phyloP scores from a whole-genome alignment of 2,888 invertebrate species.

The Sepioteuthis lessoniana region DNA sequence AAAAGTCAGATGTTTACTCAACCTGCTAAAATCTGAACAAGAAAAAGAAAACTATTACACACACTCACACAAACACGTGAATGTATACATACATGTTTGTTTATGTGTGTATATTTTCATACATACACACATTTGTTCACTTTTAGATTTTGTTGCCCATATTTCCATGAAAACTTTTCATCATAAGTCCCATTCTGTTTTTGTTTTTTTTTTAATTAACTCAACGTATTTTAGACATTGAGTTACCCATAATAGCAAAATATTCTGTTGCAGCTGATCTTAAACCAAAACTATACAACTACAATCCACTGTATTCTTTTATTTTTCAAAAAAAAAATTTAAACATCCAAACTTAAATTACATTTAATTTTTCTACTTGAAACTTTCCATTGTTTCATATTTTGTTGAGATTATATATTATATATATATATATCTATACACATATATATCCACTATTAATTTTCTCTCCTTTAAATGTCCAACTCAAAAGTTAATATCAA shows the following conservation, averaged over 20 bases:
- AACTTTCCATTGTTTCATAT: background rate
- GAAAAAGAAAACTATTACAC: background rate
- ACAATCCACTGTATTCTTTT: constrained; percentile 1
- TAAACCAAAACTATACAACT: background rate
- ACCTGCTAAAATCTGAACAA: background rate
- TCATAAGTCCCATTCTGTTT: background rate
- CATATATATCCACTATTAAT: background rate
- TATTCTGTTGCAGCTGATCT: background rate
- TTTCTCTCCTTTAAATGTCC: background rate
- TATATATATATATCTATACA: background rate
- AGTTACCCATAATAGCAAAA: background rate
- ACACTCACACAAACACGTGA: background rate
- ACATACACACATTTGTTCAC: too few species aligned
- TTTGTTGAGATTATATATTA: background rate
- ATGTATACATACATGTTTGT: background rate
- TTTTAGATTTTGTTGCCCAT: background rate
- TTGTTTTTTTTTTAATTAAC: background rate
- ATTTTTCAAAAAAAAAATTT: background rate
- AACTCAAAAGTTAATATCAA: background rate
- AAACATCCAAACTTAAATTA: background rate
- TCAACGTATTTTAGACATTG: background rate
- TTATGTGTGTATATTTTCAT: background rate
- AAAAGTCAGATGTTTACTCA: background rate
- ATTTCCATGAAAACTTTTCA: background rate
- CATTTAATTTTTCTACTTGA: background rate